Conservation (phyloP, 2,113 vertebrate genomes). For the Dicentrarchus labrax region DNA sequence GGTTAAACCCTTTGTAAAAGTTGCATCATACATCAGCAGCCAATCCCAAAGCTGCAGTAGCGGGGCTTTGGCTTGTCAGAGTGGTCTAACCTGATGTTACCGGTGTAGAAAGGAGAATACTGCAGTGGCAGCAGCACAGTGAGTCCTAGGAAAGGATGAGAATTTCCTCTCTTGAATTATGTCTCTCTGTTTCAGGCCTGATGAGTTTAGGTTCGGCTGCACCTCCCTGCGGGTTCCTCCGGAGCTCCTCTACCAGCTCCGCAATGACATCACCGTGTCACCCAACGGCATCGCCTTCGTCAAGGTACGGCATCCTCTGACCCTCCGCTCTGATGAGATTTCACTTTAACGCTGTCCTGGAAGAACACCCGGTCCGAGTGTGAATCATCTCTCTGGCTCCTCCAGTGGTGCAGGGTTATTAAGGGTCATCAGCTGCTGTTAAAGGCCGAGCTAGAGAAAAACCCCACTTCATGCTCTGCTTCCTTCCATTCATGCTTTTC, state of each 20-base stretch:
- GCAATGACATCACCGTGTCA: conserved; percentile 95
- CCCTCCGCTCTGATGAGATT: background rate
- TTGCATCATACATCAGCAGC: background rate
- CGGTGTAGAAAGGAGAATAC: background rate
- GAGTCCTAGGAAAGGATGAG: background rate
- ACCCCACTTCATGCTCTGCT: conserved; percentile 5
- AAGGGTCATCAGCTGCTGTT: conserved; percentile 12
- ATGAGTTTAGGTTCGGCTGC: conserved; percentile 97
- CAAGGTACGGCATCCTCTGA: conserved; percentile 86
- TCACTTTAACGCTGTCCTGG: background rate
- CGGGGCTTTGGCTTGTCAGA: background rate
- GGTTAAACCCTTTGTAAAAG: no score
- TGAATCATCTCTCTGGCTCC: background rate
- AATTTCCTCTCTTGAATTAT: no score
- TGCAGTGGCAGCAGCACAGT: background rate
- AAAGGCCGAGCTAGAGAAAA: background rate
- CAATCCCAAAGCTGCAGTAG: background rate
- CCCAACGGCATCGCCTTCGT: conserved; percentile 95
- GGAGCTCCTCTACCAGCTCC: conserved; percentile 93
- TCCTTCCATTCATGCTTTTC: conserved; percentile 23
- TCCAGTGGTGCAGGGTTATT: background rate
- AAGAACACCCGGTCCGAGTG: background rate
- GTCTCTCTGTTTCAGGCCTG: conserved; percentile 83
- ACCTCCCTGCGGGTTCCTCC: conserved; percentile 93
- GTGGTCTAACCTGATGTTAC: background rate